These are phyloP conservation scores for Melieria omissa DNA, from an alignment of 2,888 invertebrate species.

Conservation along the genomic window DNA sequence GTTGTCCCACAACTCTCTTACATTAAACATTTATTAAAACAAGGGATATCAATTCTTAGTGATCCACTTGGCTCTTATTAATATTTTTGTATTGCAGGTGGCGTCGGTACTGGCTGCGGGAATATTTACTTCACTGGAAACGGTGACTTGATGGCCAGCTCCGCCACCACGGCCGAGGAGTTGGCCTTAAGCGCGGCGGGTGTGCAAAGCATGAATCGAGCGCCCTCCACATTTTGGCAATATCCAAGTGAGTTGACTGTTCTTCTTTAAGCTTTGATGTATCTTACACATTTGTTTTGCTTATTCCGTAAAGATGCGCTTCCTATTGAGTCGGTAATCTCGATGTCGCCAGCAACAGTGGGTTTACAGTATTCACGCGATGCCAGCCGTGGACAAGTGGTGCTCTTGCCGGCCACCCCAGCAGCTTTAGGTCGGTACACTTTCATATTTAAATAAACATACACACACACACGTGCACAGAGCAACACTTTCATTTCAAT, in stretches of 20 bases:
- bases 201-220: slow-evolving; percentile 54
- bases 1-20: no score
- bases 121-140: slow-evolving; percentile 63
- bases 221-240: slow-evolving; percentile 77
- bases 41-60: no score
- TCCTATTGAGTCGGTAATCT: slow-evolving; percentile 80
- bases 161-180: slow-evolving; percentile 56
- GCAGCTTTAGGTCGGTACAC: slow-evolving; percentile 67
- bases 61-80: background rate
- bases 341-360: slow-evolving; percentile 78
- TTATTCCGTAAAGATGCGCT: slow-evolving; percentile 71
- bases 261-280: background rate
- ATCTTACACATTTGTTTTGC: background rate
- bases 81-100: slow-evolving; percentile 48
- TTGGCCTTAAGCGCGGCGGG: slow-evolving; percentile 57
- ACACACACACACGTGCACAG: background rate
- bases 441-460: slow-evolving; percentile 1
- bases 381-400: slow-evolving; percentile 83
- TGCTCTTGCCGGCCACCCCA: slow-evolving; percentile 80
- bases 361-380: slow-evolving; percentile 90
- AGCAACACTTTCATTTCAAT: background rate
- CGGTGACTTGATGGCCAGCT: slow-evolving; percentile 61
- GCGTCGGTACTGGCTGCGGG: slow-evolving; percentile 58
- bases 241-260: slow-evolving; percentile 75
- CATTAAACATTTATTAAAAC: no score